phyloP scores from a whole-genome alignment of 2,888 invertebrate genomes.

The Trilocha varians region DNA sequence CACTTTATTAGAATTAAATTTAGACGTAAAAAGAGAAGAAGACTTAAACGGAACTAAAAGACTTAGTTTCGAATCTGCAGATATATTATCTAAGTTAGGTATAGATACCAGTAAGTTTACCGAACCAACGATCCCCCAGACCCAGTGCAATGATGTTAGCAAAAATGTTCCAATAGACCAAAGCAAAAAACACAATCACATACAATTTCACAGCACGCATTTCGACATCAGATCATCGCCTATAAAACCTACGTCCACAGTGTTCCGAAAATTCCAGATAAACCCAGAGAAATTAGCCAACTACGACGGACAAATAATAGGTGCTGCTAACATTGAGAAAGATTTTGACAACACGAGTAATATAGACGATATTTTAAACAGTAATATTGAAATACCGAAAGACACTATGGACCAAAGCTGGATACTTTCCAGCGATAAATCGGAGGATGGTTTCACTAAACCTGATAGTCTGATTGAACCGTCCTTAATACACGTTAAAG shows the following conservation, averaged over 20 bases:
- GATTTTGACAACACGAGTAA: slow-evolving; percentile 1
- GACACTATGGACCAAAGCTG: slow-evolving; percentile 38
- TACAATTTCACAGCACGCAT: slow-evolving; percentile 57
- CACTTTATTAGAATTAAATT: slow-evolving; percentile 28
- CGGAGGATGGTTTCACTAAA: slow-evolving; percentile 42
- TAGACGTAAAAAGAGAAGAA: background rate
- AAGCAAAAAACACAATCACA: slow-evolving; percentile 21
- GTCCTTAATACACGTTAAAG: slow-evolving; percentile 38
- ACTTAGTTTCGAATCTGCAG: slow-evolving; percentile 3
- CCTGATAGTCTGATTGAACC: slow-evolving; percentile 42
- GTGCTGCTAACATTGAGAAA: slow-evolving; percentile 32
- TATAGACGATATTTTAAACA: slow-evolving; percentile 34
- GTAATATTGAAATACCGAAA: slow-evolving; percentile 34
- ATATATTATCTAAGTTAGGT: slow-evolving; percentile 4
- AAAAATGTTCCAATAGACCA: slow-evolving; percentile 11
- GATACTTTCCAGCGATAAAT: slow-evolving; percentile 40
- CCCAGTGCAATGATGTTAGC: slow-evolving; percentile 9
- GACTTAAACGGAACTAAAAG: slow-evolving; percentile 6
- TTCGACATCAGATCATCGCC: slow-evolving; percentile 64
- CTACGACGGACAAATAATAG: slow-evolving; percentile 46
- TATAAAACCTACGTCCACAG: slow-evolving; percentile 53
- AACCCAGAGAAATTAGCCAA: slow-evolving; percentile 49
- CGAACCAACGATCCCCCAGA: slow-evolving; percentile 1
- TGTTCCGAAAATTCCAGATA: slow-evolving; percentile 60
- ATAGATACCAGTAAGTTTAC: background rate